Evolutionary conservation across 2,888 invertebrate genomes (phyloP), one percentile per base, ranked within the genome.

Genomic region (Stenichneumon culpator): DNA sequence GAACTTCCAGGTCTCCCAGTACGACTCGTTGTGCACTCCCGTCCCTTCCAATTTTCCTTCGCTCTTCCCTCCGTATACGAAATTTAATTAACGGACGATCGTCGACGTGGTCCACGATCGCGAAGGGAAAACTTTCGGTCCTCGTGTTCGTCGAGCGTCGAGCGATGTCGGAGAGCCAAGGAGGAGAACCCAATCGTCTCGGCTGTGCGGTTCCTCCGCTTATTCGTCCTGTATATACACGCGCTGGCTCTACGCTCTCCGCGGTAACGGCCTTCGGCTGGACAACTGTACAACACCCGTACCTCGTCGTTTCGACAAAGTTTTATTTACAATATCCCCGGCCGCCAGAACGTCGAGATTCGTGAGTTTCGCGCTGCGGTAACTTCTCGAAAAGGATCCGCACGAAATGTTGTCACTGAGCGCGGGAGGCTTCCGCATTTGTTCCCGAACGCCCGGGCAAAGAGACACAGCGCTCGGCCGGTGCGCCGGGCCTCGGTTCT

Each of bases 321-420:
- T 86, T 86, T 86, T 86, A 87, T 86, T 86, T 86, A 85, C 85
- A 87, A 86, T 87, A 86, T 85, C 83, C 78, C 39, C 75, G 11
- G 57, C 60, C 19, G 63, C 16, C 68, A 19, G 79, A 69, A 75
- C 28, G 72, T 44, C 60, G 72, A 77, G 67, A 81, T 78, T 78
- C 52, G 63, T 22, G 57, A 57, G 57, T 57, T 25, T 5, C 14
- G 0, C 57, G 57, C 4, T 22, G 57, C 16, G 60, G 79, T 36
- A 70, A 75, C 80, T 86, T 74, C 7, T 25, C 57, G 19, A 70
- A 60, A 57, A 80, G n/a, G 32, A 57, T 28, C 44, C 52, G 36
- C 65, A 70, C 57, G 57, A 25, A 19, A 54, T 32, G 73, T 60
- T 39, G 78, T 65, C 32, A 3, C 52, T n/a, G 57, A 25, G 25